Base-by-base conservation (phyloP, 2,888 invertebrate species). In the Diloba caeruleocephala region DNA sequence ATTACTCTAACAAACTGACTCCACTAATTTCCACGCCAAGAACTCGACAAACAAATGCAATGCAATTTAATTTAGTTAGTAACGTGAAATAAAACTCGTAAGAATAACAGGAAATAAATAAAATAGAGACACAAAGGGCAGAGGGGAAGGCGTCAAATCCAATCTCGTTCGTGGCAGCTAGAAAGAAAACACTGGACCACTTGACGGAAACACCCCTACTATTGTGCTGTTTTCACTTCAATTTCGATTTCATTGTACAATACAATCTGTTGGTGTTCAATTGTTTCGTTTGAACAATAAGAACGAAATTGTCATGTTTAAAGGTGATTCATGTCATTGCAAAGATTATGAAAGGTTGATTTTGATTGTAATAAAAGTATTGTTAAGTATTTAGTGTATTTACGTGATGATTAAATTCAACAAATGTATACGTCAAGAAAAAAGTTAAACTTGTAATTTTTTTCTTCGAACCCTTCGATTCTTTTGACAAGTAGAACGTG, bases 181-280 rank as follows among this genome's bases (percentile, higher is more conserved):
- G 25, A 48, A 42, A 53, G 52, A 61, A 56, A 59, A 51, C 49
- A 49, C 15, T 44, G 41, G 41, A 39, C n/a, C 56, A 59, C 61
- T 73, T 56, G 63, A 50, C 55, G 14, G 25, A 10, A 36, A 34
- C 46, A 25, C 33, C 14, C 37, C 41, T 44, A 41, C 55, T 41
- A 42, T 55, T 51, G 69, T 50, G 43, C 28, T 55, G 49, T 57
- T 5, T 64, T 43, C 45, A 43, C 46, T 39, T 54, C 43, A 38
- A 56, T 61, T 68, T 61, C 46, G 34, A 66, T 59, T 54, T 55
- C 62, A 62, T 69, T 69, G 64, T 55, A 34, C 13, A 21, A 32
- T 10, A 51, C 55, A 61, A 70, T 68, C 58, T 36, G 28, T 37
- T 29, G 29, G 32, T 38, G 31, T 52, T 15, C 50, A 34, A 54